Evolutionary conservation across 2,797 vertebrate genomes (phyloP), one percentile per base, ranked within the genome.

Genomic region (Arctocebus calabarensis): DNA sequence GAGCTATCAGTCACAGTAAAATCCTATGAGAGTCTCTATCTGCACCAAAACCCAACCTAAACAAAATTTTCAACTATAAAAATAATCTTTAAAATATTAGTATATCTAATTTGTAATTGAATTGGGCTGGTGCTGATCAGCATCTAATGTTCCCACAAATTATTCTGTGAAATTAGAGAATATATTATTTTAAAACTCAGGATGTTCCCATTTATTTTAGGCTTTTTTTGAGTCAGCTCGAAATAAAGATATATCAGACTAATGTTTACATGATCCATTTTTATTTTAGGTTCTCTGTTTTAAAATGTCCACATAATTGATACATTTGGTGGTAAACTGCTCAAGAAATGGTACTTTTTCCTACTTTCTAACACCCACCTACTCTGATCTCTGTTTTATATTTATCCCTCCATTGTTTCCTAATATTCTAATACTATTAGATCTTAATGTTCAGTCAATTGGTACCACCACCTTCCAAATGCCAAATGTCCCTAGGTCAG

Each of bases 21-120:
- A 17, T 3, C 32, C 45, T 12, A 34, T 1, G 48, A 55, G 40
- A 37, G 40, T 83, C 29, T 37, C 13, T 7, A 83, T 79, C 32
- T 75, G 27, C 20, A 78, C n/a, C 40, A 94, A 94, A 95, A 92
- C 5, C 27, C 20, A 92, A 73, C 20, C 70, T 59, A 95, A 92
- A 85, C 11, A 61, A 87, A 70, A 71, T 55, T 68, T 71, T 84
- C 34, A 89, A 64, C 29, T 70, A 55, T 2, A 91, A 55, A 83
- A 81, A 79, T 81, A 11, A 62, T 83, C 79, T 78, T 92, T 37
- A 81, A 91, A 93, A 94, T 32, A n/a, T 43, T 62, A 74, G 29
- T 64, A 70, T 75, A 29, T 11, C 22, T 77, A 16, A 40, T 66
- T 64, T 68, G 48, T 74, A 93, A 89, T n/a, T 61, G 5, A 27